Conservation (phyloP, 2,888 invertebrate genomes). For the Salticus scenicus region DNA sequence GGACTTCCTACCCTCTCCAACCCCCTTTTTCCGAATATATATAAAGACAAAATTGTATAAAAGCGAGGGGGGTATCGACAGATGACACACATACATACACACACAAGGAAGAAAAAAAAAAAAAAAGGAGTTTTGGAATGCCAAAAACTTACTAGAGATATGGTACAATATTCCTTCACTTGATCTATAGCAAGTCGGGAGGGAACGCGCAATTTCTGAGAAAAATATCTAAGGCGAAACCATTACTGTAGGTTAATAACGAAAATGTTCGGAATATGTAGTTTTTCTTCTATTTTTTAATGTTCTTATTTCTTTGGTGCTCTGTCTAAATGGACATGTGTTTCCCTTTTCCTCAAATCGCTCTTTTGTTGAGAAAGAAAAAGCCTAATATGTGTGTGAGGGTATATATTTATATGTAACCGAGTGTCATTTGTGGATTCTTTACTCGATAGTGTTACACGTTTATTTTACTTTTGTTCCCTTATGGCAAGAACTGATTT, state of each 20-base stretch:
- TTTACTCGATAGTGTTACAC: background rate
- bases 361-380: slow-evolving; percentile 46
- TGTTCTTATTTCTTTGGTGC: slow-evolving; percentile 46
- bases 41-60: slow-evolving; percentile 47
- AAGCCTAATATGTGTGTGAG: slow-evolving; percentile 35
- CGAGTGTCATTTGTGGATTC: background rate
- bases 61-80: background rate
- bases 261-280: slow-evolving; percentile 46
- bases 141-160: slow-evolving; percentile 69
- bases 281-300: slow-evolving; percentile 46
- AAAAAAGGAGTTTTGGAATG: slow-evolving; percentile 63
- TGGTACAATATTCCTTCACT: slow-evolving; percentile 26
- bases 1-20: background rate
- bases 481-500: background rate
- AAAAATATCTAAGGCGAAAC: slow-evolving; percentile 53
- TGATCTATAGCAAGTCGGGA: slow-evolving; percentile 41
- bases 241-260: slow-evolving; percentile 67
- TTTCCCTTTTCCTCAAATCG: slow-evolving; percentile 56
- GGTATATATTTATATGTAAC: slow-evolving; percentile 17
- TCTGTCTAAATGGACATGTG: slow-evolving; percentile 50
- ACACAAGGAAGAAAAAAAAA: background rate
- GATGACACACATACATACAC: slow-evolving; percentile 30
- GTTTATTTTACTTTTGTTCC: background rate
- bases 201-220: slow-evolving; percentile 30
- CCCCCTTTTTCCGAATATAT: slow-evolving; percentile 19